Conservation (phyloP, 2,888 invertebrate species). For the Girardia tigrina region DNA sequence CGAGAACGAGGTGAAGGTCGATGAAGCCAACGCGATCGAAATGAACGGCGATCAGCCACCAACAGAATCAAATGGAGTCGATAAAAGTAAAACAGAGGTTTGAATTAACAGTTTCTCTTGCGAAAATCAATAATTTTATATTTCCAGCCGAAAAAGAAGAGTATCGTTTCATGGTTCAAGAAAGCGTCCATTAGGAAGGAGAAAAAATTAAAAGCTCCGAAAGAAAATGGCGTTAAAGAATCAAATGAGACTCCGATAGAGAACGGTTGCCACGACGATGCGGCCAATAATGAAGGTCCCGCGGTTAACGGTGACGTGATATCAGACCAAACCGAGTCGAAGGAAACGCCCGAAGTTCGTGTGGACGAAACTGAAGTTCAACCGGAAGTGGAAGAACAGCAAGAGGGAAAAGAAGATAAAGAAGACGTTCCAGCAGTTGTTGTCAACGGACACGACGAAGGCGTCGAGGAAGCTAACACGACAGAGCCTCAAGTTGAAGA, state of each 20-base stretch:
- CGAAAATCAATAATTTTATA: no score
- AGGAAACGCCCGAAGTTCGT: slow-evolving; percentile 3
- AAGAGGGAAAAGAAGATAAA: no score
- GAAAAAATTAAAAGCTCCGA: background rate
- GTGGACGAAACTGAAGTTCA: background rate
- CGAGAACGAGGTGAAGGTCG: background rate
- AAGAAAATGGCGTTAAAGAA: slow-evolving; percentile 1
- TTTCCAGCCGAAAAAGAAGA: background rate
- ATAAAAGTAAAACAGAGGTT: background rate
- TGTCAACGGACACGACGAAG: background rate
- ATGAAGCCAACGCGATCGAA: background rate
- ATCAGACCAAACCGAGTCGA: background rate
- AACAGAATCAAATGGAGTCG: slow-evolving; percentile 16
- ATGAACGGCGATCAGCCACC: background rate
- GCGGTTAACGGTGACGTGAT: background rate
- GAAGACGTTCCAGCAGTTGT: no score
- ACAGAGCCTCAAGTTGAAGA: no score
- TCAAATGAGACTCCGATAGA: background rate
- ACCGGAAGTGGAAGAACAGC: background rate
- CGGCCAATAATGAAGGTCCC: background rate
- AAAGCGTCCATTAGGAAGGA: slow-evolving; percentile 4
- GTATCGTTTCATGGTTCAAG: slow-evolving; percentile 15
- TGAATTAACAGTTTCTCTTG: no score
- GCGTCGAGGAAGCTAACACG: background rate
- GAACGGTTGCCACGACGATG: background rate